Evolutionary conservation across 2,797 vertebrate species (phyloP), one percentile per base, ranked within the genome.

Genomic region (Anabas testudineus): DNA sequence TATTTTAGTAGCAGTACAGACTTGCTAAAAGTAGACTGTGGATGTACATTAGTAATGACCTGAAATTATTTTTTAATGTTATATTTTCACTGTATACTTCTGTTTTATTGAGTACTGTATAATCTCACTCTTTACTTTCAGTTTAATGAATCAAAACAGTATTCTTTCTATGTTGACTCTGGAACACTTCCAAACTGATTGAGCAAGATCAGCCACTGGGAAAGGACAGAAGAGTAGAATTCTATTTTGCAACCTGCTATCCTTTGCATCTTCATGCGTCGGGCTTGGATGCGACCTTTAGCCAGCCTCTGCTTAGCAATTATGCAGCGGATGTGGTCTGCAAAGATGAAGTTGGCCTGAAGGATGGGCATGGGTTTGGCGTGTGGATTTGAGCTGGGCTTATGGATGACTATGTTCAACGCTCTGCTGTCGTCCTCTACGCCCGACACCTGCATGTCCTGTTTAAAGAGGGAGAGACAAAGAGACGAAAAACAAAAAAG

Each of bases 401-500:
- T 99, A 75, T 99, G 98, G 77, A 99, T 98, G 19, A 95, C 95
- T 8, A 99, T 98, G 82, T 97, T 98, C 71, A 99, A 88, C 22
- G 97, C 97, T 41, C 98, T 94, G 83, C 97, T 99, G 91, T 99
- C 98, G 0, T 99, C 98, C 83, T 99, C 97, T 1, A 99, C 97
- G 0, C 98, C 98, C 0, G 96, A 99, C 81, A 99, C 98, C 89
- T 99, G 97, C 97, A 99, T 99, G 89, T 99, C 98, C 98, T 99
- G 82, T 56, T 46, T 7, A 37, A 26, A 46, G 26, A 26, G 4
- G 4, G 16, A 22, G 24, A 39, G 1, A 9, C 32, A 16, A 13
- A 1, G 15, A 28, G 28, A 34, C 4, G 10, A 22, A 2, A 28
- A 14, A 32, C 3, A 47, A 1, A 15, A 26, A 36, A 1, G 19